These are phyloP conservation scores for Pantherophis vulpinus DNA, from an alignment of 2,797 vertebrate species.

Conservation along the genomic window DNA sequence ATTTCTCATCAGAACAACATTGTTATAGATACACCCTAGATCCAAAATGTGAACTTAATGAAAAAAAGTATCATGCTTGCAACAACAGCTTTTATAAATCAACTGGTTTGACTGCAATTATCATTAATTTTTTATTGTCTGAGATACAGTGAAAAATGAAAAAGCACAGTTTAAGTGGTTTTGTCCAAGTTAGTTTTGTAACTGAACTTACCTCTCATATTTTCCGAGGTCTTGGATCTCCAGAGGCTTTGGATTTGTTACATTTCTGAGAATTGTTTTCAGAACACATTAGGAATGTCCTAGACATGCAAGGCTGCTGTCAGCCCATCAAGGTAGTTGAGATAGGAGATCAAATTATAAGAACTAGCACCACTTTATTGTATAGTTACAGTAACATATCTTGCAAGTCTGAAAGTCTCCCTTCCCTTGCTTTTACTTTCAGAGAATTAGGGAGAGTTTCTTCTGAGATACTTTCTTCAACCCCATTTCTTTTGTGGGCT, in stretches of 20 bases:
- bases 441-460: not conserved
- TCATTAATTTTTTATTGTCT: not conserved
- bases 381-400: not conserved
- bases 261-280: not conserved
- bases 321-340: not conserved
- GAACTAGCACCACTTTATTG: not conserved
- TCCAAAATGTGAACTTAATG: not conserved
- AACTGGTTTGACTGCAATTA: constrained; percentile 5
- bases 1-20: constrained; percentile 1
- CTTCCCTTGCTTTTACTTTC: not conserved
- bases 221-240: not conserved
- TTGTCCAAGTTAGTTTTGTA: constrained; percentile 12
- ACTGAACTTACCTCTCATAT: constrained; percentile 32
- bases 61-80: not conserved
- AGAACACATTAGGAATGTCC: not conserved
- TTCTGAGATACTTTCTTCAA: not conserved
- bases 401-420: not conserved
- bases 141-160: not conserved
- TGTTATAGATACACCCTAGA: not conserved
- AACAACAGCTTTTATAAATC: not conserved
- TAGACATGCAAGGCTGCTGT: not conserved
- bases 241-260: not conserved
- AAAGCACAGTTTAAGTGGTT: not conserved
- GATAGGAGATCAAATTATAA: not conserved
- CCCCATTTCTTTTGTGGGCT: not conserved